Evolutionary conservation across 2,113 vertebrate species (phyloP).

Genomic region (Lagenorhynchus albirostris): DNA sequence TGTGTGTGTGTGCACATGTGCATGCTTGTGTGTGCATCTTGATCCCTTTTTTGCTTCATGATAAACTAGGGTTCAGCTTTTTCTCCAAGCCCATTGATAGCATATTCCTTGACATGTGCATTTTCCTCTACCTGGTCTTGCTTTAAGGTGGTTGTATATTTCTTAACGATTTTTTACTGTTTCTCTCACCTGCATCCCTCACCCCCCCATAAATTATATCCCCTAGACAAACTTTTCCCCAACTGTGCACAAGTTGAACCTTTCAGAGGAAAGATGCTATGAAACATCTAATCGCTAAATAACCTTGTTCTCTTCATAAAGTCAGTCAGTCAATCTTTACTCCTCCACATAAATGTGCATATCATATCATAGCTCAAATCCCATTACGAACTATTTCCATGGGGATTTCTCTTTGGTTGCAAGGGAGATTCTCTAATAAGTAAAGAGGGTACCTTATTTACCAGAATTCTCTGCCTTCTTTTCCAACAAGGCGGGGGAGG

Average conservation of each 20-base stretch:
- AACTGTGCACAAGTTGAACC: constrained; percentile 54
- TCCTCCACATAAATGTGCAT: constrained; percentile 42
- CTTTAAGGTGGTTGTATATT: constrained; percentile 45
- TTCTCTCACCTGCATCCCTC: constrained; percentile 50
- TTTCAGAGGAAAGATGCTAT: constrained; percentile 63
- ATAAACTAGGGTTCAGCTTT: constrained; percentile 25
- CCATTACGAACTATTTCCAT: constrained; percentile 5
- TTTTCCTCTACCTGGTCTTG: constrained; percentile 2
- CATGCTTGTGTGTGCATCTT: neutral
- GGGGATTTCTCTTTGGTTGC: constrained; percentile 9
- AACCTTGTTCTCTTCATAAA: constrained; percentile 65
- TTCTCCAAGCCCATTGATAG: neutral
- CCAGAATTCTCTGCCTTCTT: constrained; percentile 15
- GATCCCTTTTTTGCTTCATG: neutral
- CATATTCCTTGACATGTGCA: neutral
- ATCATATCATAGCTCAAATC: constrained; percentile 42
- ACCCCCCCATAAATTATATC: constrained; percentile 55
- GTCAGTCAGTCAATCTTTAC: constrained; percentile 68
- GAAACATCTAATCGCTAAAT: constrained; percentile 71
- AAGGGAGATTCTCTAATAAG: neutral
- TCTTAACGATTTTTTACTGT: constrained; percentile 60
- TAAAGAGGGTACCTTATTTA: constrained; percentile 21
- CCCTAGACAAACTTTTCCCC: constrained; percentile 58
- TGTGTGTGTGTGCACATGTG: neutral
- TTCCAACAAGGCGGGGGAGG: neutral